phyloP scores from a whole-genome alignment of 2,113 vertebrate genomes.

The Zosterops borbonicus region DNA sequence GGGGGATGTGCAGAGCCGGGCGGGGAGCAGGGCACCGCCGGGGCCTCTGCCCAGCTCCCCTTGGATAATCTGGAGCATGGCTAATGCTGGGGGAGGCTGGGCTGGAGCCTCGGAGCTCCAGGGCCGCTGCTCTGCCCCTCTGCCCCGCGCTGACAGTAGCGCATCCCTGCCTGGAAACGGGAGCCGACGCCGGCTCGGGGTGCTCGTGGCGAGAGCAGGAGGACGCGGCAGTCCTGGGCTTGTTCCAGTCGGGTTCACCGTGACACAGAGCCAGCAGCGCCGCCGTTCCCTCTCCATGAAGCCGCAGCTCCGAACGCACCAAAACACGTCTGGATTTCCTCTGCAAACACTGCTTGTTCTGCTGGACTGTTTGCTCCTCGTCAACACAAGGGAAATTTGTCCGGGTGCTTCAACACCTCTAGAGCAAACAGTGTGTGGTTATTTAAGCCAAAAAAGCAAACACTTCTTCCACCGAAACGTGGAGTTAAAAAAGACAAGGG shows the following conservation, averaged over 20 bases:
- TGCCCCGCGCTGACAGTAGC: not conserved
- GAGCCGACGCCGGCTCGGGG: not conserved
- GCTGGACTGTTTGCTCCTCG: constrained; percentile 18
- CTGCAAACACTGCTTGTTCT: not conserved
- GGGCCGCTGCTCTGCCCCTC: not conserved
- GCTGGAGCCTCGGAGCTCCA: not conserved
- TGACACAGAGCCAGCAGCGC: not conserved
- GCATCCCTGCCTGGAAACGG: fast-evolving
- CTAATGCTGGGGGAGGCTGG: not conserved
- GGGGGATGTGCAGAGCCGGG: fast-evolving
- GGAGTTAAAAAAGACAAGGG: not conserved
- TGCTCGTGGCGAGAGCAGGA: not conserved
- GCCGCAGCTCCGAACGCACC: not conserved
- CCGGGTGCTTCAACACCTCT: not conserved
- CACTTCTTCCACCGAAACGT: not conserved
- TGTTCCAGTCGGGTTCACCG: fast-evolving
- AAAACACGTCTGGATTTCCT: not conserved
- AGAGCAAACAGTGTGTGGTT: not conserved
- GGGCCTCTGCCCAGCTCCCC: not conserved
- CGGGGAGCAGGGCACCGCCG: not conserved
- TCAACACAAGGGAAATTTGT: not conserved
- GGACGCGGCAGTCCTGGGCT: fast-evolving
- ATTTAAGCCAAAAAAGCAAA: constrained; percentile 15
- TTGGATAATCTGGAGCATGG: fast-evolving
- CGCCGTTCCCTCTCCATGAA: fast-evolving